Evolutionary conservation across 64 coral and sea anemone genomes (phyloP).

Genomic region (Stylophora pistillata): DNA sequence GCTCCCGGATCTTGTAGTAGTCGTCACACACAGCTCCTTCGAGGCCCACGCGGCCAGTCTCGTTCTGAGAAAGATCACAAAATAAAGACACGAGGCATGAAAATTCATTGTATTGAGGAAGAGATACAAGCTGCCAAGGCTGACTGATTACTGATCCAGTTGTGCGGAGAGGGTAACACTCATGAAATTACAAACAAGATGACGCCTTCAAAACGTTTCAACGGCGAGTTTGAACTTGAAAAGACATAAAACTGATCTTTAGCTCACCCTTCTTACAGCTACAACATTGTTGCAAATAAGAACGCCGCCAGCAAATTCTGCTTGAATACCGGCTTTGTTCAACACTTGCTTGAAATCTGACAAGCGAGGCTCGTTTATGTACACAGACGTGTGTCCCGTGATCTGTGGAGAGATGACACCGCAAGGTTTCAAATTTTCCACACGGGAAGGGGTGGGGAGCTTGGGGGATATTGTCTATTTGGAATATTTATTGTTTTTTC

Average conservation of each 20-base stretch:
- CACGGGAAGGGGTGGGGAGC: too few relatives aligned
- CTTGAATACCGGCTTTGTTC: conserved; percentile 93
- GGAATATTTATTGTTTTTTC: too few relatives aligned
- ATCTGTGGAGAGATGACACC: conserved; percentile 47
- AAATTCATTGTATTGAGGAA: too few relatives aligned
- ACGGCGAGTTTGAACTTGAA: too few relatives aligned
- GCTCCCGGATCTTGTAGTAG: conserved; percentile 97
- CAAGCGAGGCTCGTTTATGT: conserved; percentile 94
- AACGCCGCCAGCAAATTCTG: conserved; percentile 97
- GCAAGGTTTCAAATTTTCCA: too few relatives aligned
- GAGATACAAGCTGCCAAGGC: too few relatives aligned
- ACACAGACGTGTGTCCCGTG: conserved; percentile 89
- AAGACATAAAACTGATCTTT: too few relatives aligned
- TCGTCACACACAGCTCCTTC: conserved; percentile 97
- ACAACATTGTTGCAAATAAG: conserved; percentile 95
- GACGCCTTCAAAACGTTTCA: too few relatives aligned
- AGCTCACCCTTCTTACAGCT: conserved; percentile 85
- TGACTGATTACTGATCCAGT: too few relatives aligned
- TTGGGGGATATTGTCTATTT: too few relatives aligned
- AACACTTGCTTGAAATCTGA: conserved; percentile 98
- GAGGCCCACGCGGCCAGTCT: conserved; percentile 94
- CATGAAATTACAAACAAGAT: too few relatives aligned
- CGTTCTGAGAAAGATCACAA: conserved; percentile 63
- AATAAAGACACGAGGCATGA: neutral
- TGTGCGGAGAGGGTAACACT: too few relatives aligned